These are phyloP conservation scores for Cardiocondyla obscurior DNA, from an alignment of 1,140 invertebrate genomes.

Conservation along the genomic window DNA sequence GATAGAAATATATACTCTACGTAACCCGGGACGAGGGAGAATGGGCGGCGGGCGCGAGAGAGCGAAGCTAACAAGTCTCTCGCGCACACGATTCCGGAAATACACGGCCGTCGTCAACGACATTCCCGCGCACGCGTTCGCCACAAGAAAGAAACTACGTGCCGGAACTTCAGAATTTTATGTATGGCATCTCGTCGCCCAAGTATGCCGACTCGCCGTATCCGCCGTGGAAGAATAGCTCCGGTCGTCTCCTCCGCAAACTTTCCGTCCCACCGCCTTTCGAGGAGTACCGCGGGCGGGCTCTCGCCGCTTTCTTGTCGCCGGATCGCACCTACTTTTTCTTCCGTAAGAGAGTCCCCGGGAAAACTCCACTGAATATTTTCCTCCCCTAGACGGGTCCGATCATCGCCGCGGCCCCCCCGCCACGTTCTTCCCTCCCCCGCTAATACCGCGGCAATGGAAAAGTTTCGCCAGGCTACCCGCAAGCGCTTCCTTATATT, in stretches of 20 bases:
- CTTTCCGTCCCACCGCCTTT: constrained; percentile 7
- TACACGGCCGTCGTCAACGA: constrained; percentile 28
- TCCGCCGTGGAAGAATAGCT: constrained; percentile 76
- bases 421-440: constrained; percentile 62
- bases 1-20: constrained; percentile 44
- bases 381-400: constrained; percentile 69
- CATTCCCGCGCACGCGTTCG: constrained; percentile 36
- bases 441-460: constrained; percentile 70
- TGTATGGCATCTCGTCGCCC: constrained; percentile 77
- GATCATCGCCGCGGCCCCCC: constrained; percentile 74
- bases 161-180: constrained; percentile 78
- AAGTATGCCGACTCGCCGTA: constrained; percentile 73
- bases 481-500: neutral
- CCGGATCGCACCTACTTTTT: constrained; percentile 29
- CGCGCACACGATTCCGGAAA: constrained; percentile 58
- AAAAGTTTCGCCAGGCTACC: constrained; percentile 67
- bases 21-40: neutral
- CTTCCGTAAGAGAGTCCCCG: constrained; percentile 71
- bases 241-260: constrained; percentile 1
- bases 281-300: neutral
- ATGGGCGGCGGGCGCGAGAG: neutral
- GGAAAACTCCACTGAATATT: constrained; percentile 78
- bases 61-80: constrained; percentile 59
- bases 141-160: constrained; percentile 69
- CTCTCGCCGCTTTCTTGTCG: constrained; percentile 12